A percentile compares a stretch with the other conserved stretches of the same genome.
Conservation (phyloP, 2,888 invertebrate species). For the Amitus sp. region DNA sequence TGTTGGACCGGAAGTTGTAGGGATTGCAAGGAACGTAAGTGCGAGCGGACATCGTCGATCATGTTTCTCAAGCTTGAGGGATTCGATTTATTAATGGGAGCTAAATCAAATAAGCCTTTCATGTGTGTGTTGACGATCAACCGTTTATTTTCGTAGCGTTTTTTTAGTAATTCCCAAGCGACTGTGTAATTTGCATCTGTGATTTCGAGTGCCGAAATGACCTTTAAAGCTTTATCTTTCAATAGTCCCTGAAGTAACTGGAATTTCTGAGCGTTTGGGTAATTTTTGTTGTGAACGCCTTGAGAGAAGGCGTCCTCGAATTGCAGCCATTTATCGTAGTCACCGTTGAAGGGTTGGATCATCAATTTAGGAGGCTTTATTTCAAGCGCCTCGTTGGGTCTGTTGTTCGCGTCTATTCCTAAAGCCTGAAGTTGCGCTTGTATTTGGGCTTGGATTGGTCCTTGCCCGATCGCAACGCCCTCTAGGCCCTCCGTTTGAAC, state of each 20-base stretch:
- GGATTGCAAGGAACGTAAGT: conserved; percentile 10
- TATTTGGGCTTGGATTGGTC: neutral
- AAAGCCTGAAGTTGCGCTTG: neutral
- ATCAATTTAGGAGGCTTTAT: conserved; percentile 8
- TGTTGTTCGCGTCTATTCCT: neutral
- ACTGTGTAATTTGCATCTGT: conserved; percentile 9
- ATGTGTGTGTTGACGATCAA: conserved; percentile 15
- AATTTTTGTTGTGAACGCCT: conserved; percentile 9
- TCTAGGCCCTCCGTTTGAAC: neutral
- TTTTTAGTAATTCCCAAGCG: conserved; percentile 13
- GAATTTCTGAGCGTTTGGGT: conserved; percentile 17
- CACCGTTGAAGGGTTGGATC: conserved; percentile 19
- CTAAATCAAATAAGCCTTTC: conserved; percentile 15
- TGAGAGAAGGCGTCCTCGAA: conserved; percentile 18
- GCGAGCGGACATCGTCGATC: conserved; percentile 8
- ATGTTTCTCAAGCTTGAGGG: conserved; percentile 3
- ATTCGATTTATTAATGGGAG: conserved; percentile 6
- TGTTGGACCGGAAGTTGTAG: conserved; percentile 10
- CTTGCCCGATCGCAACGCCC: no score
- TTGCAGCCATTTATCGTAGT: conserved; percentile 18
- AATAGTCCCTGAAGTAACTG: conserved; percentile 11
- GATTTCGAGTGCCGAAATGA: conserved; percentile 13
- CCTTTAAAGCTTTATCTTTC: conserved; percentile 4
- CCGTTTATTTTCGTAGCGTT: conserved; percentile 6
- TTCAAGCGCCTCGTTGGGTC: neutral